Evolutionary conservation across 2,888 invertebrate genomes (phyloP).

Genomic region (Tinea trinotella): DNA sequence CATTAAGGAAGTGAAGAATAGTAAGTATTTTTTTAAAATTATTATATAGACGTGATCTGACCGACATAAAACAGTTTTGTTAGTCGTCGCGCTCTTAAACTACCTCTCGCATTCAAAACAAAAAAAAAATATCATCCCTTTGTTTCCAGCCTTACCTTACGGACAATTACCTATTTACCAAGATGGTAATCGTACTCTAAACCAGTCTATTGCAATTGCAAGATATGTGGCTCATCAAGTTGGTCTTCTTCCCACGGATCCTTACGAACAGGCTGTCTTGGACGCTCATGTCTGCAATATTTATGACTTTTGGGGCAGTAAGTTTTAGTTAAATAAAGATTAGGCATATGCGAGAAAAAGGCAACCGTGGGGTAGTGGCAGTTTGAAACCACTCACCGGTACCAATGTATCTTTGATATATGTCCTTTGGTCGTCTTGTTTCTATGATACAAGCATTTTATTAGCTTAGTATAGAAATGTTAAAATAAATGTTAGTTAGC

Average conservation of each 20-base stretch:
- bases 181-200: slow-evolving; percentile 37
- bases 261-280: slow-evolving; percentile 57
- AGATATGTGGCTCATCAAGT: slow-evolving; percentile 64
- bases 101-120: not conserved
- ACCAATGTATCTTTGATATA: too few species aligned
- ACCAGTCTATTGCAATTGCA: slow-evolving; percentile 61
- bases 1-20: slow-evolving; percentile 36
- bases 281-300: slow-evolving; percentile 57
- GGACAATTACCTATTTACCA: slow-evolving; percentile 51
- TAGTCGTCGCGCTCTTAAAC: not conserved
- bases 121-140: not conserved
- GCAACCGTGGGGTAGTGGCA: too few species aligned
- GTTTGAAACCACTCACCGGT: too few species aligned
- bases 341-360: too few species aligned
- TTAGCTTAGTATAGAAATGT: too few species aligned
- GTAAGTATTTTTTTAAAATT: slow-evolving; percentile 32
- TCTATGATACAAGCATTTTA: too few species aligned
- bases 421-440: too few species aligned
- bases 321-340: too few species aligned
- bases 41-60: too few species aligned
- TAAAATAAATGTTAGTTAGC: too few species aligned
- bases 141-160: slow-evolving; percentile 37
- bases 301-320: slow-evolving; percentile 62
- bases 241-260: slow-evolving; percentile 56
- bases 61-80: too few species aligned